phyloP scores from a whole-genome alignment of 2,113 vertebrate species.

The Bubalus kerabau region DNA sequence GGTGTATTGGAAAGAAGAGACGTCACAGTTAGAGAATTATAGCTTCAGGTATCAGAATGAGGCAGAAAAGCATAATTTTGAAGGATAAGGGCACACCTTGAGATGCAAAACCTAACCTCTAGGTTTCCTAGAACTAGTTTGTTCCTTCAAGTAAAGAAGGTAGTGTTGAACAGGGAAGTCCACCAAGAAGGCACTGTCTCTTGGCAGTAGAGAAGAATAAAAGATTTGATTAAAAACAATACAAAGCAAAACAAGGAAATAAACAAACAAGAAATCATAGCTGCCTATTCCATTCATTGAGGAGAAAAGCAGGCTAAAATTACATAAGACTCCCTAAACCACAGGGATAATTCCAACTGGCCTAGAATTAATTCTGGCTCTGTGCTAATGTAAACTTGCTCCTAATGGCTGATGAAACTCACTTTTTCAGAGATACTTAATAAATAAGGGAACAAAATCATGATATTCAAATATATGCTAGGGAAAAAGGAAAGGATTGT shows the following conservation, averaged over 20 bases:
- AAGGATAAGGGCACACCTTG: not conserved
- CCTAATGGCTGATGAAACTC: not conserved
- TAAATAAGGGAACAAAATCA: not conserved
- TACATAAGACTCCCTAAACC: not conserved
- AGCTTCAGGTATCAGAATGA: not conserved
- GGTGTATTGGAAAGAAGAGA: not conserved
- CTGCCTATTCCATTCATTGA: not conserved
- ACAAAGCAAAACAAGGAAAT: not conserved
- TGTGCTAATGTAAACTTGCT: not conserved
- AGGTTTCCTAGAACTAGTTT: not conserved
- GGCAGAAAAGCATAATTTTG: not conserved
- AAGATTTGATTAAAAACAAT: not conserved
- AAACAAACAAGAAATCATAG: not conserved
- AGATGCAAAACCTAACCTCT: not conserved
- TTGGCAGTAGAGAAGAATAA: not conserved
- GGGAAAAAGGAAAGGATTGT: not conserved
- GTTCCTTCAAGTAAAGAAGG: not conserved
- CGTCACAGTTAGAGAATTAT: not conserved
- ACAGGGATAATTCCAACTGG: not conserved
- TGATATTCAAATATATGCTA: not conserved
- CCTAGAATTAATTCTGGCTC: not conserved
- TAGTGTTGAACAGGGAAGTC: not conserved
- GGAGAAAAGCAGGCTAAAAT: not conserved
- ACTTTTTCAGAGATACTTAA: not conserved
- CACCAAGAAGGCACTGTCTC: not conserved